A percentile compares a stretch with the other conserved stretches of the same genome.
Conservation (phyloP, 2,113 vertebrate species). For the Ceratotherium simum region DNA sequence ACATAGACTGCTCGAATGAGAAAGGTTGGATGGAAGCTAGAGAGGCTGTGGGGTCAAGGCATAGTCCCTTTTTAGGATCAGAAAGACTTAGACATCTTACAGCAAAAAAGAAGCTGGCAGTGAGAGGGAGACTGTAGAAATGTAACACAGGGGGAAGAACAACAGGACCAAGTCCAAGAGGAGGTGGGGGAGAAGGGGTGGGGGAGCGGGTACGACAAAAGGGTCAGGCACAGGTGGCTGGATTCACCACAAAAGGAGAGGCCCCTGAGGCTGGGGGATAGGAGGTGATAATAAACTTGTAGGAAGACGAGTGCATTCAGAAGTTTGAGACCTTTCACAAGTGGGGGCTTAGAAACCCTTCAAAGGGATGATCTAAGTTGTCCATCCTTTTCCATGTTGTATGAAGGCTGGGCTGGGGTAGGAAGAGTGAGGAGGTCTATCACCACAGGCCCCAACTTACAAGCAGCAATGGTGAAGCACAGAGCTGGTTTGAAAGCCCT, state of each 20-base stretch:
- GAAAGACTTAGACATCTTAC: not conserved
- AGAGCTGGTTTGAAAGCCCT: not conserved
- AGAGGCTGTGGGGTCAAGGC: not conserved
- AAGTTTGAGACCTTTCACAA: not conserved
- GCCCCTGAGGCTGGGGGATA: not conserved
- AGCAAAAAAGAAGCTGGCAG: not conserved
- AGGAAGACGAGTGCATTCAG: not conserved
- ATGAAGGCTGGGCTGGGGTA: not conserved
- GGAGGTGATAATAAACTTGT: not conserved
- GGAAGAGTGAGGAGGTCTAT: not conserved
- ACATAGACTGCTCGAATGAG: not conserved
- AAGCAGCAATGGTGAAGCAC: not conserved
- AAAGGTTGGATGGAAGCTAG: not conserved
- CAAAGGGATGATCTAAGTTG: not conserved
- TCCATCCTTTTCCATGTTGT: not conserved
- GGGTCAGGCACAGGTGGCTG: not conserved
- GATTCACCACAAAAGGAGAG: not conserved
- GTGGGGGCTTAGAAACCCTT: not conserved
- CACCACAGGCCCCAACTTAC: not conserved
- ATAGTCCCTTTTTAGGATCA: not conserved
- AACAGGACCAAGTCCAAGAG: conserved; percentile 3
- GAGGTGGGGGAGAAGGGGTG: not conserved
- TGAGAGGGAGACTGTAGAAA: not conserved
- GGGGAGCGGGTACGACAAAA: not conserved
- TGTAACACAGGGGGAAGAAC: not conserved